Conservation (phyloP, 1,140 invertebrate species). For the Leptoteleia sp. region DNA sequence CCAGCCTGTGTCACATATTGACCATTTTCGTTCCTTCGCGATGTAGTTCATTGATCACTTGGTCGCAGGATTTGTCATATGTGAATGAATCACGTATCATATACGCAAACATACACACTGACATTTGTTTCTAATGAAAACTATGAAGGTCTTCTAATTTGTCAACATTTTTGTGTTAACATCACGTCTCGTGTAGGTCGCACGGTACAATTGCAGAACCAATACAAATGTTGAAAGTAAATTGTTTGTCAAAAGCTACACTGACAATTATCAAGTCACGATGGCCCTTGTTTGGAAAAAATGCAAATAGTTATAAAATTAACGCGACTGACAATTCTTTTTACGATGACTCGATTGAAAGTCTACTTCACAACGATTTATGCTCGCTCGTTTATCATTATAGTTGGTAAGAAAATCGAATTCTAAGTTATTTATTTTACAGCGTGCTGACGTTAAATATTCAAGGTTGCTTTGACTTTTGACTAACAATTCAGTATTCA, state of each 20-base stretch:
- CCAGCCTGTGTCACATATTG: slow-evolving; percentile 1
- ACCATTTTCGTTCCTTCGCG: slow-evolving; percentile 11
- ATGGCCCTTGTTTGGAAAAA: slow-evolving; percentile 5
- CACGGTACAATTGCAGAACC: not conserved
- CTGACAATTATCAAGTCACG: no score
- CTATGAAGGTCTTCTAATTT: slow-evolving; percentile 13
- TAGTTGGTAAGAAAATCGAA: slow-evolving; percentile 39
- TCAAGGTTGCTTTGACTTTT: not conserved
- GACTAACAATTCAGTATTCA: no score
- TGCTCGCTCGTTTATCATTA: slow-evolving; percentile 18
- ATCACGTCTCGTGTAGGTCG: not conserved
- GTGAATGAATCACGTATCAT: slow-evolving; percentile 18
- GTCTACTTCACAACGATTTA: slow-evolving; percentile 18
- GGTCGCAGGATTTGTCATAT: slow-evolving; percentile 9
- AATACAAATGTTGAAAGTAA: slow-evolving; percentile 16
- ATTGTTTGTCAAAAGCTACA: slow-evolving; percentile 24
- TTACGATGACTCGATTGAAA: not conserved
- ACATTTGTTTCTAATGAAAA: slow-evolving; percentile 12
- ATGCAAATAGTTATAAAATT: slow-evolving; percentile 43
- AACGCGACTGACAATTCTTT: slow-evolving; percentile 7
- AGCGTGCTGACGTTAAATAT: no score
- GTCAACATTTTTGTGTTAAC: slow-evolving; percentile 20
- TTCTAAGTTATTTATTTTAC: no score
- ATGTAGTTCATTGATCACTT: slow-evolving; percentile 13
- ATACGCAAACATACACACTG: not conserved